Evolutionary conservation across 2,797 vertebrate genomes (phyloP).

Genomic region (Capromys pilorides): DNA sequence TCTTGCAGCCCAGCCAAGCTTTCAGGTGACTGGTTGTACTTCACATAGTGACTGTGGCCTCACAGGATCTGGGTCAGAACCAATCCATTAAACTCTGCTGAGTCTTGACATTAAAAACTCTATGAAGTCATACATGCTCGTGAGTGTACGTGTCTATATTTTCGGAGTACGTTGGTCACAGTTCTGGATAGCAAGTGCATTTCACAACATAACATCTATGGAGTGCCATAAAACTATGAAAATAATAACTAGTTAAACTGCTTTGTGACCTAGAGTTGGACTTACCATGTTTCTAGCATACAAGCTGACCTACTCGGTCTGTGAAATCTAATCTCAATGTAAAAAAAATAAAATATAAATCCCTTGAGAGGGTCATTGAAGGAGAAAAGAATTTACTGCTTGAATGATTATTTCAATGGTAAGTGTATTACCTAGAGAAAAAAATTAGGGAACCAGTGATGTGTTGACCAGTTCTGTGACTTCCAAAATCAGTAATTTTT

Average conservation of each 20-base stretch:
- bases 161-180: not conserved
- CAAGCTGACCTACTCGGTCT: not conserved
- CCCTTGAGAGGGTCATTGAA: not conserved
- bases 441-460: not conserved
- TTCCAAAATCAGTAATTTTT: not conserved
- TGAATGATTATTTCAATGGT: not conserved
- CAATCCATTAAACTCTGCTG: not conserved
- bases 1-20: not conserved
- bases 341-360: not conserved
- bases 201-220: not conserved
- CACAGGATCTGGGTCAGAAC: not conserved
- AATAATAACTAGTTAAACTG: not conserved
- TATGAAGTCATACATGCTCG: too few species aligned
- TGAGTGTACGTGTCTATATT: not conserved
- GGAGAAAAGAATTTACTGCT: not conserved
- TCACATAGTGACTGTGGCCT: not conserved
- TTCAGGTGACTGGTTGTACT: fast-evolving
- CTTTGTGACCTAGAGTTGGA: not conserved
- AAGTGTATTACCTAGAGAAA: not conserved
- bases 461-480: not conserved
- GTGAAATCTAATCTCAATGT: not conserved
- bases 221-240: not conserved
- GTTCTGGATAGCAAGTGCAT: not conserved
- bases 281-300: not conserved
- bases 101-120: not conserved